Conservation (phyloP, 1,140 invertebrate species). For the Drosophila grimshawi region DNA sequence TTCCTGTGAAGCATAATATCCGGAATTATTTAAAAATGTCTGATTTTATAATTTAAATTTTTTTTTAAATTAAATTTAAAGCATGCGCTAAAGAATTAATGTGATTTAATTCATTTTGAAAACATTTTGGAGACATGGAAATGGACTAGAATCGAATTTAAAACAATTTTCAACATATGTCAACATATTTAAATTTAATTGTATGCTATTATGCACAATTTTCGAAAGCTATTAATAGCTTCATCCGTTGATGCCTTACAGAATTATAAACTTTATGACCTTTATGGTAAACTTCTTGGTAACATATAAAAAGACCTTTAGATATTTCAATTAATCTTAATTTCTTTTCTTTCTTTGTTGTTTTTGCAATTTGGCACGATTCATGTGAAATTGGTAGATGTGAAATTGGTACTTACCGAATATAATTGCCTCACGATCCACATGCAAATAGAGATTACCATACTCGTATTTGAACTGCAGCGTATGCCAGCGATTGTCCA, state of each 20-base stretch:
- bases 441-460: slow-evolving; percentile 87
- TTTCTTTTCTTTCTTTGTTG: not conserved
- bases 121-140: too few relatives aligned
- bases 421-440: slow-evolving; percentile 78
- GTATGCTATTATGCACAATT: too few relatives aligned
- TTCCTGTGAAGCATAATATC: not conserved
- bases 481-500: slow-evolving; percentile 92
- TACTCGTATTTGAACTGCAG: slow-evolving; percentile 85
- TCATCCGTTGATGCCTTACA: too few relatives aligned
- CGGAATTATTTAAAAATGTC: not conserved
- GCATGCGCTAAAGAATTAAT: too few relatives aligned
- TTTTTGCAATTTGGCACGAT: not conserved
- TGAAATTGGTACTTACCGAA: slow-evolving; percentile 65
- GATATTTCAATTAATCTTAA: not conserved
- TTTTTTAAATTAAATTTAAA: too few relatives aligned
- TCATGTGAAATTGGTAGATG: slow-evolving; percentile 19
- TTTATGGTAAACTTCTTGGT: not conserved
- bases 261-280: too few relatives aligned
- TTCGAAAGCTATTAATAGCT: too few relatives aligned
- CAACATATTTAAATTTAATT: too few relatives aligned
- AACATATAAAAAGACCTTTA: not conserved
- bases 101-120: too few relatives aligned
- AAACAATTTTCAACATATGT: too few relatives aligned
- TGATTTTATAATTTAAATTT: not conserved
- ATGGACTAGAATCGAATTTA: too few relatives aligned